These are phyloP conservation scores for Drosophila formosana DNA, from an alignment of 2,888 invertebrate species.

Conservation along the genomic window DNA sequence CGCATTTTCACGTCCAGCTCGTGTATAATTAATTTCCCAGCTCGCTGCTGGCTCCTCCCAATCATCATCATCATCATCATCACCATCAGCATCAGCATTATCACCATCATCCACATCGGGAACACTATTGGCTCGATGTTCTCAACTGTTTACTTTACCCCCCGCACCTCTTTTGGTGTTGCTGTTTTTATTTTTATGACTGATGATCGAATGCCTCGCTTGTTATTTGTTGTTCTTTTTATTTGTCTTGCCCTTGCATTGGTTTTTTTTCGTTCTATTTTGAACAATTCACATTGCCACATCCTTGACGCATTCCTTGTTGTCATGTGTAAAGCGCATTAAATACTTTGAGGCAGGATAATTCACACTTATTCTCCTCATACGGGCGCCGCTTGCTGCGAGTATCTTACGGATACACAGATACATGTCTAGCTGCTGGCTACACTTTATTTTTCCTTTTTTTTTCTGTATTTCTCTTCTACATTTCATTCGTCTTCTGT, in stretches of 20 bases:
- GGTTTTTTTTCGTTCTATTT: constrained; percentile 51
- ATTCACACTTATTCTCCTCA: constrained; percentile 65
- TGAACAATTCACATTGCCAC: constrained; percentile 29
- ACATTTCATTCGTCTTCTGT: constrained; percentile 17
- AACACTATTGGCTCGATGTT: constrained; percentile 53
- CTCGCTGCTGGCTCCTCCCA: constrained; percentile 22
- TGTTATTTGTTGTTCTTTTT: constrained; percentile 48
- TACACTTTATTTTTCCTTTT: constrained; percentile 49
- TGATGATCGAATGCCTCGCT: constrained; percentile 63
- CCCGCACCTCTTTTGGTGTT: constrained; percentile 24
- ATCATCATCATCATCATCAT: constrained; percentile 21
- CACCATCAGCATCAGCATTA: constrained; percentile 23
- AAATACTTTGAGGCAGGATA: constrained; percentile 80
- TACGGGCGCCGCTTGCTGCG: constrained; percentile 9
- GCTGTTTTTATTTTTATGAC: constrained; percentile 60
- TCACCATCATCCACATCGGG: constrained; percentile 20
- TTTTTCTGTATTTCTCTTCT: constrained; percentile 18
- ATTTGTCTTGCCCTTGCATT: constrained; percentile 16
- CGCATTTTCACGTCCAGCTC: constrained; percentile 72
- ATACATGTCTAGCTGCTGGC: constrained; percentile 51
- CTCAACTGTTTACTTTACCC: constrained; percentile 43
- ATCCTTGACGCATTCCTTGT: constrained; percentile 18
- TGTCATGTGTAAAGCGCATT: constrained; percentile 76
- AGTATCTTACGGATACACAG: constrained; percentile 65
- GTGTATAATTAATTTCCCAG: constrained; percentile 68